Conservation (phyloP, 2,888 invertebrate species). For the Eilema depressum region DNA sequence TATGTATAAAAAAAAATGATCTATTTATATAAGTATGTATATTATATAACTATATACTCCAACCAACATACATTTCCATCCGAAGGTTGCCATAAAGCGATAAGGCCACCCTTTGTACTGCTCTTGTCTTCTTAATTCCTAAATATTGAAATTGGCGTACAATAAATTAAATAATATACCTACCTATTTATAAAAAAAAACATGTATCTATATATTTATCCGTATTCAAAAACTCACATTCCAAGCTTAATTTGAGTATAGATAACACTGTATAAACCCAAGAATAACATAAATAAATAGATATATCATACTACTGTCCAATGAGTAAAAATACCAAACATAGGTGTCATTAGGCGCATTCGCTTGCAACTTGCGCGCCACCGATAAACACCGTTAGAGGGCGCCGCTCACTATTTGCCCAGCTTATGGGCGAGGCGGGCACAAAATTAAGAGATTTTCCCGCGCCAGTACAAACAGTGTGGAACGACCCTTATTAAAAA, state of each 20-base stretch:
- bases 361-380: constrained; percentile 40
- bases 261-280: not conserved
- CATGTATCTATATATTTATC: no score
- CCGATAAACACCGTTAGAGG: constrained; percentile 58
- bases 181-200: no score
- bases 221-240: no score
- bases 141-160: no score
- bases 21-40: no score
- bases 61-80: no score
- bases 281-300: not conserved
- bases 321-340: constrained; percentile 34
- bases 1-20: no score
- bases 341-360: constrained; percentile 34
- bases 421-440: constrained; percentile 61
- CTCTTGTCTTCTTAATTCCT: no score
- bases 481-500: constrained; percentile 77
- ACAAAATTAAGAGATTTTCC: constrained; percentile 82
- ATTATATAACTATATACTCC: no score
- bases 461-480: constrained; percentile 71
- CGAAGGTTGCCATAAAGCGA: no score
- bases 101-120: no score
- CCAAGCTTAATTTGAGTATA: not conserved
- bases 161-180: no score
- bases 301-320: constrained; percentile 26
- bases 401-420: constrained; percentile 65